Percentiles rank a stretch among this genome's conserved stretches.
Conservation (phyloP, 2,113 vertebrate genomes). For the Oncorhynchus nerka region DNA sequence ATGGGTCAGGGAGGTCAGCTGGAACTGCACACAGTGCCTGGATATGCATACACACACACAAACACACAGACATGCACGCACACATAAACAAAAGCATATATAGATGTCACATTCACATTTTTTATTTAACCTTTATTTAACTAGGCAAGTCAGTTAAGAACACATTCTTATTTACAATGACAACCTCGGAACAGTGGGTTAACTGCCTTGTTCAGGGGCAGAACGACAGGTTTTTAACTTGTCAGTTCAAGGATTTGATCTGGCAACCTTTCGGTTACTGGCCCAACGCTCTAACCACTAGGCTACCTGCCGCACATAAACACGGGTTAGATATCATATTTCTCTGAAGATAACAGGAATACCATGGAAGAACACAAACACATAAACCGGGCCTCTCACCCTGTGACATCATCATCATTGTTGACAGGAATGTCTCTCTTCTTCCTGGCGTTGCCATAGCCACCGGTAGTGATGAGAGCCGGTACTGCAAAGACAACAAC, state of each 20-base stretch:
- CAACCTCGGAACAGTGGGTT: no score
- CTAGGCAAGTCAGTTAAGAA: no score
- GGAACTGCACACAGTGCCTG: conserved; percentile 78
- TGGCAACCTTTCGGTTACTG: no score
- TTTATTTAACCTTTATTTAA: no score
- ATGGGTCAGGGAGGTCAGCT: conserved; percentile 60
- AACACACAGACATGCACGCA: background rate
- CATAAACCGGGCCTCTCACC: conserved; percentile 56
- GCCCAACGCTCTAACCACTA: no score
- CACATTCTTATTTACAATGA: no score
- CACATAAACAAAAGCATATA: background rate
- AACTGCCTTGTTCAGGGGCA: no score
- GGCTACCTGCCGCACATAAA: background rate
- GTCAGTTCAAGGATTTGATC: no score
- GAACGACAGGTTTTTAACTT: no score
- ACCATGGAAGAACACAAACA: conserved; percentile 6
- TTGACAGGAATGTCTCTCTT: conserved; percentile 63
- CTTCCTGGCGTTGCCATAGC: conserved; percentile 73
- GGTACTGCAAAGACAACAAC: conserved; percentile 64
- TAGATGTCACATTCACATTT: no score
- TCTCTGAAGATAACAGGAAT: background rate
- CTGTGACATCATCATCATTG: conserved; percentile 58
- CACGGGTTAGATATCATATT: background rate
- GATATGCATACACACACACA: conserved; percentile 13
- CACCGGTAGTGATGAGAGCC: conserved; percentile 76